A percentile compares a stretch with the other conserved stretches of the same genome.
Conservation (phyloP, 2,113 vertebrate species). For the Atlantisia rogersi region DNA sequence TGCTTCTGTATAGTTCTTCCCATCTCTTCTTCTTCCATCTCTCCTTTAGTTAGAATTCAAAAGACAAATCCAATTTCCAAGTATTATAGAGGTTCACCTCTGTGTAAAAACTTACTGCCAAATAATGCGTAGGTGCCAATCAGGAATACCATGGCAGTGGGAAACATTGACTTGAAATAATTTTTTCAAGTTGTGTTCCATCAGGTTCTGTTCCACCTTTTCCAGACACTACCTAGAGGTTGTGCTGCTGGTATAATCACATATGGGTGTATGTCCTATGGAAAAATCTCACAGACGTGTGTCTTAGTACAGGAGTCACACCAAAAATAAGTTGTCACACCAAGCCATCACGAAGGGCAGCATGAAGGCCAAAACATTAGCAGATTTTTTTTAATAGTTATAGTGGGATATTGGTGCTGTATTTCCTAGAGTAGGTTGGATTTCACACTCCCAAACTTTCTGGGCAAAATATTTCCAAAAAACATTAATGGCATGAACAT, state of each 20-base stretch:
- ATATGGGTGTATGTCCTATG: rapidly evolving
- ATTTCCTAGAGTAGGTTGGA: neutral
- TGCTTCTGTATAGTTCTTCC: neutral
- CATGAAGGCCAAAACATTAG: neutral
- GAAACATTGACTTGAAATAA: neutral
- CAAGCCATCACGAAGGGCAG: neutral
- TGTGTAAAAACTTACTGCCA: neutral
- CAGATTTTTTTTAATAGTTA: neutral
- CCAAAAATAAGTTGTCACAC: neutral
- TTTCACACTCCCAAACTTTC: neutral
- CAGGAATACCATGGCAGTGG: neutral
- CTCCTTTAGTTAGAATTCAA: neutral
- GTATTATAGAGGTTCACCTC: neutral
- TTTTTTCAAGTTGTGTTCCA: neutral
- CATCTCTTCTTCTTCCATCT: neutral
- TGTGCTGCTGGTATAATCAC: neutral
- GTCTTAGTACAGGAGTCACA: neutral
- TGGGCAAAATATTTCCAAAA: neutral
- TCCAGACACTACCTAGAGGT: neutral
- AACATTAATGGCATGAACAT: rapidly evolving
- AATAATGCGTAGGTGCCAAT: neutral
- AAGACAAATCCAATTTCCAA: neutral
- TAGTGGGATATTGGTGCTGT: neutral
- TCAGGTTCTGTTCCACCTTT: neutral
- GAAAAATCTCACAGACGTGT: neutral